Evolutionary conservation across 2,888 invertebrate species (phyloP), one percentile per base, ranked within the genome.

Genomic region (Melikaiella ostensackeni): DNA sequence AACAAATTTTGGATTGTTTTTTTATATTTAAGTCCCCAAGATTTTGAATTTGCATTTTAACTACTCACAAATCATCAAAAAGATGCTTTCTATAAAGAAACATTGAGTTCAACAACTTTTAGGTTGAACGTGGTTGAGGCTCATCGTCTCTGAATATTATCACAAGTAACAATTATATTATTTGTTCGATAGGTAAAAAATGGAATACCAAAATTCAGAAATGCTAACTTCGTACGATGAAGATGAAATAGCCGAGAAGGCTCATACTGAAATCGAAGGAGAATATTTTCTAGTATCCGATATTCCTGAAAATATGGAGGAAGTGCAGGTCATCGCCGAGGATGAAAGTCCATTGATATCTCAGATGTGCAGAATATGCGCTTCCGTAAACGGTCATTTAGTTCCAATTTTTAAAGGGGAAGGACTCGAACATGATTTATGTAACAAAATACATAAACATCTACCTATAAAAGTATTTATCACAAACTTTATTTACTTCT

Each of bases 341-440:
- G 35, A 46, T n/a, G 78, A 79, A 21, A 74, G 55, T 27, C 8
- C 78, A 6, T 42, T 77, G 0, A 86, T 82, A 85, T 77, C 82
- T 1, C 78, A 85, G 9, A 79, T 93, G 27, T 95, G 94, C 84
- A 92, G 94, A 75, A 90, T 93, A 57, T 95, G 95, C 86, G 94
- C 94, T 27, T 92, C 92, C 62, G 83, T 91, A 38, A 93, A 92
- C 33, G 92, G 93, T 77, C 91, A 92, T 79, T 89, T 94, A 30
- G 93, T 95, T 76, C 94, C 94, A 9, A 94, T 96, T 85, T 95
- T 94, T 85, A 92, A 92, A 21, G 94, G 93, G 0, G 94, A 95
- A 86, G 95, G 95, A 1, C 83, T 93, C 13, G 93, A 93, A 82
- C 94, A 94, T 84, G 92, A 94, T 77, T 87, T 96, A 19, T 92